phyloP scores from a whole-genome alignment of 1,140 invertebrate species.

The Platyura marginata region DNA sequence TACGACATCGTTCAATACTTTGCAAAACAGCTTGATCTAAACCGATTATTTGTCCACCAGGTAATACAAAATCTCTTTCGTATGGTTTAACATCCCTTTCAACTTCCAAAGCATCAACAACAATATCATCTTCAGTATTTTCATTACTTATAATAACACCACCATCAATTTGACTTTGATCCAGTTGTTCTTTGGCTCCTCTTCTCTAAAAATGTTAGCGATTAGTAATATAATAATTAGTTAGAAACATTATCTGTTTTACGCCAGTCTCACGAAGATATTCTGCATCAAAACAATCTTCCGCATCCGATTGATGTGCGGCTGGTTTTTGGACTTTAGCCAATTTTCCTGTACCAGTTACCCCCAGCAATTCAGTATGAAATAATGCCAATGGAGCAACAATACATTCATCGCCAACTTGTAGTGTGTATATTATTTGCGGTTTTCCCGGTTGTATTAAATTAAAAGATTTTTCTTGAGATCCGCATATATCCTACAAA shows the following conservation, averaged over 20 bases:
- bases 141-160: conserved; percentile 15
- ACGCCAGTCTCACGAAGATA: conserved; percentile 71
- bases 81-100: conserved; percentile 25
- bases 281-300: conserved; percentile 86
- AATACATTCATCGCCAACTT: conserved; percentile 87
- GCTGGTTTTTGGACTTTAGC: conserved; percentile 55
- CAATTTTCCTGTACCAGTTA: conserved; percentile 41
- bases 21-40: conserved; percentile 81
- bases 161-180: conserved; percentile 27
- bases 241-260: too few relatives aligned
- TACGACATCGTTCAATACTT: conserved; percentile 78
- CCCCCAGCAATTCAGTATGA: conserved; percentile 70
- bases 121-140: conserved; percentile 54
- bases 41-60: conserved; percentile 60
- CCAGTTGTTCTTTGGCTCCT: conserved; percentile 43
- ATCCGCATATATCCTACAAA: conserved; percentile 56
- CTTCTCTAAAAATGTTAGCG: conserved; percentile 29
- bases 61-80: conserved; percentile 42
- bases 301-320: conserved; percentile 59
- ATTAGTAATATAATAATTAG: conserved; percentile 1
- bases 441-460: conserved; percentile 52
- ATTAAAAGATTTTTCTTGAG: conserved; percentile 58
- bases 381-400: conserved; percentile 78
- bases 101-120: conserved; percentile 56
- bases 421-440: conserved; percentile 50